These are phyloP conservation scores for Cerastoderma edule DNA, from an alignment of 2,888 invertebrate genomes.

Conservation along the genomic window DNA sequence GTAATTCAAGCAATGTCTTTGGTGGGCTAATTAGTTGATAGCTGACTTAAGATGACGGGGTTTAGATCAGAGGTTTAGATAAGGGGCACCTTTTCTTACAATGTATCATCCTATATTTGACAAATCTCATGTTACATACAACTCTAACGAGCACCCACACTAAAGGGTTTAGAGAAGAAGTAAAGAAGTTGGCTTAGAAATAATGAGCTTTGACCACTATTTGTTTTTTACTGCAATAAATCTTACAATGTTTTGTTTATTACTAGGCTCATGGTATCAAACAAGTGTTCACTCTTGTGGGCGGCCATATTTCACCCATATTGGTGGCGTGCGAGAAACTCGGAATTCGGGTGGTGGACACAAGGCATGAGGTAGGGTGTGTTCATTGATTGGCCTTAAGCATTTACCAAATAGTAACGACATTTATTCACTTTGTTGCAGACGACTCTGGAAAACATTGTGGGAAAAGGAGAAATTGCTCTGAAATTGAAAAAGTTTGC, in stretches of 20 bases:
- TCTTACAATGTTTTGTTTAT: too few relatives aligned
- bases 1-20: too few relatives aligned
- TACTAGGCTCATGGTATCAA: conserved; percentile 86
- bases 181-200: too few relatives aligned
- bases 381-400: neutral
- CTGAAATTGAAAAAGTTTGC: neutral
- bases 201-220: too few relatives aligned
- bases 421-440: neutral
- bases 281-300: conserved; percentile 86
- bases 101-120: too few relatives aligned
- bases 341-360: conserved; percentile 86
- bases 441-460: neutral
- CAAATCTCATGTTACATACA: too few relatives aligned
- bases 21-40: too few relatives aligned
- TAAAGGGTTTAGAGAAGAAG: too few relatives aligned
- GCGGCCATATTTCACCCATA: conserved; percentile 88
- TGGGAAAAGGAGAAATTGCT: neutral
- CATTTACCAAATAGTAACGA: neutral
- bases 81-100: too few relatives aligned
- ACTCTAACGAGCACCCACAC: too few relatives aligned
- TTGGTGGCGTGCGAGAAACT: conserved; percentile 86
- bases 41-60: too few relatives aligned
- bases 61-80: too few relatives aligned
- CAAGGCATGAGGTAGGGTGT: conserved; percentile 86
- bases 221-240: neutral